Evolutionary conservation across 1,140 invertebrate species (phyloP).

Genomic region (Coptotermes formosanus): DNA sequence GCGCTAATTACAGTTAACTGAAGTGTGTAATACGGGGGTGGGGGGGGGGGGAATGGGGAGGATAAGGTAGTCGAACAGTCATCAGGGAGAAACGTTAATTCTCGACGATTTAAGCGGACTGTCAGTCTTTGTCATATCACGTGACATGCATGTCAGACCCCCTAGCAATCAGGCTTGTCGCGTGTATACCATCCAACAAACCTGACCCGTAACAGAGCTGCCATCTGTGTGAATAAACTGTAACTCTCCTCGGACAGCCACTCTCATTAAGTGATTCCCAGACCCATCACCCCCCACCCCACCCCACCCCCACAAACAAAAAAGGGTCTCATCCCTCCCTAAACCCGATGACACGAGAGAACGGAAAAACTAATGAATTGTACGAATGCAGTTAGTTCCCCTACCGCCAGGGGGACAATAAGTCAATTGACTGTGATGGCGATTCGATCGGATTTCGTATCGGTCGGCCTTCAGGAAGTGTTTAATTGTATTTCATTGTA

Average conservation of each 20-base stretch:
- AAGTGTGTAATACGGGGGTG: background rate
- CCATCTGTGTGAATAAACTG: constrained; percentile 10
- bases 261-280: background rate
- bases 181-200: background rate
- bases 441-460: background rate
- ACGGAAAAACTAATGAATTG: constrained; percentile 3
- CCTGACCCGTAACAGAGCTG: constrained; percentile 6
- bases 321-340: no score
- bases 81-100: background rate
- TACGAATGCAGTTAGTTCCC: background rate
- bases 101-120: background rate
- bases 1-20: background rate
- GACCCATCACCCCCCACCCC: background rate
- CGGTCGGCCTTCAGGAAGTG: background rate
- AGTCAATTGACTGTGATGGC: constrained; percentile 15
- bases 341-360: background rate
- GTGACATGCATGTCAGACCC: constrained; percentile 1
- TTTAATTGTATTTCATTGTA: background rate
- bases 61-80: background rate
- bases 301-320: background rate
- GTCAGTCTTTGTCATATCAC: background rate
- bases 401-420: constrained; percentile 7
- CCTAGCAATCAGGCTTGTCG: background rate
- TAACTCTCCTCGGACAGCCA: background rate
- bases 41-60: background rate